Evolutionary conservation across 2,888 invertebrate species (phyloP), one percentile per base, ranked within the genome.

Genomic region (Boloria euphrosyne): DNA sequence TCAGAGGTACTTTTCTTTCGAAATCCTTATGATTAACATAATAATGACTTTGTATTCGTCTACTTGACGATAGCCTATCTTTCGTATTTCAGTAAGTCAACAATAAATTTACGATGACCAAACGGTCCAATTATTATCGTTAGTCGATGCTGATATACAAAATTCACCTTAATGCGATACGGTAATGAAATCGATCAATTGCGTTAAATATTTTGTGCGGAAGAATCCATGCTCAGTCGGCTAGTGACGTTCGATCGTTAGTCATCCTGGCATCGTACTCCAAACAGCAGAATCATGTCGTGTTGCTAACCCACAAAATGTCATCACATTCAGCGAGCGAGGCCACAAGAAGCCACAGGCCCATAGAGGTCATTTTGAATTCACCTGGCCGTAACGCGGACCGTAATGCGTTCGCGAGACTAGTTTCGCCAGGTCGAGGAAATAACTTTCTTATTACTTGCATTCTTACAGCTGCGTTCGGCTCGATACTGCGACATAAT

Each of bases 311-410:
- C 85, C 87, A 86, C 83, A 86, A 87, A 90, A 89, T 90, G 89
- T 91, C 90, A 90, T 87, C 86, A 88, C 83, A 85, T 90, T 88
- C 84, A 81, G 81, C 78, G 81, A 86, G 86, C 90, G 90, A 90
- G 92, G 91, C 90, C 90, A 85, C 81, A 83, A 87, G 85, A 87
- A 89, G 89, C 92, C 84, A 87, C 88, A 86, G 89, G 90, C 85
- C 85, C 85, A 90, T 92, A 92, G 92, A 92, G 92, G 92, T 92
- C 92, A 92, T 90, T 92, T 92, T 91, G 81, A 86, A 89, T 90
- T 89, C 88, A 90, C 89, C 89, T 90, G 91, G 90, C 87, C 85
- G 86, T 87, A 90, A 88, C 89, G 85, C 87, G 84, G 84, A 86
- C 89, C 84, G 89, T 91, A 90, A 90, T 90, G 86, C 86, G 90